Percentiles rank a stretch among this genome's conserved stretches.
Conservation (phyloP, 2,888 invertebrate genomes). For the Xanthorhoe spadicearia region DNA sequence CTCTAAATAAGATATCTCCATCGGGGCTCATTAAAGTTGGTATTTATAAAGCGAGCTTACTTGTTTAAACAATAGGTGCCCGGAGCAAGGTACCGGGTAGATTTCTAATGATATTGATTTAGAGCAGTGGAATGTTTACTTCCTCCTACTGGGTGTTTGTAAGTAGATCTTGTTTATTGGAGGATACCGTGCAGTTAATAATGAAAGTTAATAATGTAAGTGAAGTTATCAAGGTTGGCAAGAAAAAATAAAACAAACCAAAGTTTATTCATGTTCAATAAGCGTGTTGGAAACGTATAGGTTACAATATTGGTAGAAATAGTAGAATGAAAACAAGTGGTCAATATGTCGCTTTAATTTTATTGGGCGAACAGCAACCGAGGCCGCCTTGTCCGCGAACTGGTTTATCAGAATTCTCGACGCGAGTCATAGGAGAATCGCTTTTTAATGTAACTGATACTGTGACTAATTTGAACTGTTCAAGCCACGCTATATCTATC, state of each 20-base stretch:
- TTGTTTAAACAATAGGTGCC: conserved; percentile 4
- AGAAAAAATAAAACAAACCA: conserved; percentile 42
- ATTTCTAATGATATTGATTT: conserved; percentile 9
- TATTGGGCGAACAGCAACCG: conserved; percentile 73
- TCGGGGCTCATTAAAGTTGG: conserved; percentile 5
- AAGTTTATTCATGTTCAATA: conserved; percentile 51
- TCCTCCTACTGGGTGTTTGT: conserved; percentile 23
- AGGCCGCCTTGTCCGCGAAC: conserved; percentile 79
- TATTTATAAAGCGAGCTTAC: conserved; percentile 6
- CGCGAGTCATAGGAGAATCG: conserved; percentile 52
- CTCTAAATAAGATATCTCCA: conserved; percentile 8
- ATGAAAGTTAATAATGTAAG: conserved; percentile 19
- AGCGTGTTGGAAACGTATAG: conserved; percentile 63
- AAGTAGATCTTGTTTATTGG: neutral
- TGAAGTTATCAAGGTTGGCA: conserved; percentile 46
- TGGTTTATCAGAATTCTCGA: conserved; percentile 74
- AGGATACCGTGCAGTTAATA: conserved; percentile 14
- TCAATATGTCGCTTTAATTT: conserved; percentile 76
- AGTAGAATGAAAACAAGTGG: conserved; percentile 75
- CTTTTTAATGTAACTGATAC: conserved; percentile 22
- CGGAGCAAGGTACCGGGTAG: conserved; percentile 3
- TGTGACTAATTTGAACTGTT: conserved; percentile 10
- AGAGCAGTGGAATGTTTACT: conserved; percentile 14
- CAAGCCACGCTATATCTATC: neutral
- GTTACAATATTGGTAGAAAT: conserved; percentile 68